phyloP scores from a whole-genome alignment of 2,113 vertebrate species.

The Phyllostomus hastatus region DNA sequence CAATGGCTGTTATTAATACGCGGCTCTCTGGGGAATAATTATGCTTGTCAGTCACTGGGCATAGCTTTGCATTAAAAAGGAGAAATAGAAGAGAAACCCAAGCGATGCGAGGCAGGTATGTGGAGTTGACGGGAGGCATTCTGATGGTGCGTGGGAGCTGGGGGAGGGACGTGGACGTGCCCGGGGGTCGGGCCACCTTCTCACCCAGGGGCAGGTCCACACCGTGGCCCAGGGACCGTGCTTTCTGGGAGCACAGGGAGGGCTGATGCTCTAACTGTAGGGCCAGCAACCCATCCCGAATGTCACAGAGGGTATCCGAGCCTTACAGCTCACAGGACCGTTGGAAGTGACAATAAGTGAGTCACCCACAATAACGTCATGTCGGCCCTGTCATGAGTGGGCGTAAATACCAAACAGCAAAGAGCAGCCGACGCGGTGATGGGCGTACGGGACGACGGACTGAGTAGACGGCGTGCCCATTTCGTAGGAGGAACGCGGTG shows the following conservation, averaged over 20 bases:
- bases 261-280: background rate
- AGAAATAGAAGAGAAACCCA: background rate
- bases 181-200: background rate
- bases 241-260: background rate
- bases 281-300: background rate
- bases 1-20: slow-evolving; percentile 60
- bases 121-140: background rate
- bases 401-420: background rate
- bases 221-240: background rate
- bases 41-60: slow-evolving; percentile 53
- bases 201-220: background rate
- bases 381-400: background rate
- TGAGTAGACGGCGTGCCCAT: background rate
- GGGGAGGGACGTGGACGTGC: background rate
- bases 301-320: background rate
- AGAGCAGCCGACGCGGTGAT: background rate
- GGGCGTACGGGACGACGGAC: background rate
- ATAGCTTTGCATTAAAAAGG: slow-evolving; percentile 22
- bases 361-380: background rate
- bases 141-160: background rate
- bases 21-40: slow-evolving; percentile 52
- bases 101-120: background rate
- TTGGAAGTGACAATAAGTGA: background rate
- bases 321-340: background rate
- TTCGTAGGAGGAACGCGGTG: background rate